phyloP scores from a whole-genome alignment of 2,113 vertebrate genomes.

The Meriones unguiculatus region DNA sequence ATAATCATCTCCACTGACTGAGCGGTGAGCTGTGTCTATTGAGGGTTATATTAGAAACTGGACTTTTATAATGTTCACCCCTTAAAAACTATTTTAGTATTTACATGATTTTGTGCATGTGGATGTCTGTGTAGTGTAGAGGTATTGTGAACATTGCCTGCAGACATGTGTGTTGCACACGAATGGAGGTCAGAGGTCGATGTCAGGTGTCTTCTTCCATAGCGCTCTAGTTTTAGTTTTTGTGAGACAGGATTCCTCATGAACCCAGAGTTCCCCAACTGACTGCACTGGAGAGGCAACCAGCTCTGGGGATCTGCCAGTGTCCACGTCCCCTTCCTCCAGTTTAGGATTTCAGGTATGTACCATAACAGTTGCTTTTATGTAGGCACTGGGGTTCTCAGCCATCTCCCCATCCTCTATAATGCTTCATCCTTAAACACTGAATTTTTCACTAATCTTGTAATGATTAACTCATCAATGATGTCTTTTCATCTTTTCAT shows the following conservation, averaged over 20 bases:
- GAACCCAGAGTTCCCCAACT: neutral
- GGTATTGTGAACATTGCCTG: neutral
- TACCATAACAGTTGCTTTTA: neutral
- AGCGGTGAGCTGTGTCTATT: neutral
- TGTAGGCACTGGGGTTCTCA: neutral
- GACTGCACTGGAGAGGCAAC: neutral
- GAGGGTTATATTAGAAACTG: constrained; percentile 24
- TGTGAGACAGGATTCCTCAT: neutral
- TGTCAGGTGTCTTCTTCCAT: neutral
- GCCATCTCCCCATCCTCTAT: no score
- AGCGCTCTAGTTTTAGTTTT: neutral
- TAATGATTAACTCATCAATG: constrained; percentile 14
- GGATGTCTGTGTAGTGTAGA: neutral
- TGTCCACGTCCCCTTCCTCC: neutral
- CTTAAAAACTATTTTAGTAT: constrained; percentile 13
- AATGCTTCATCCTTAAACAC: neutral
- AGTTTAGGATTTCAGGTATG: neutral
- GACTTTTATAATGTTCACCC: constrained; percentile 18
- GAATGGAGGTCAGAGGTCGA: neutral
- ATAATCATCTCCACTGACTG: neutral
- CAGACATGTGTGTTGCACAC: neutral
- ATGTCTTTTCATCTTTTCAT: neutral
- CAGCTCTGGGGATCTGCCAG: neutral
- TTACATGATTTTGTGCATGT: neutral
- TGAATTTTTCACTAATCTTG: constrained; percentile 48